These are phyloP conservation scores for Corella eumyota DNA, from an alignment of 23 tunicate species.

Conservation along the genomic window DNA sequence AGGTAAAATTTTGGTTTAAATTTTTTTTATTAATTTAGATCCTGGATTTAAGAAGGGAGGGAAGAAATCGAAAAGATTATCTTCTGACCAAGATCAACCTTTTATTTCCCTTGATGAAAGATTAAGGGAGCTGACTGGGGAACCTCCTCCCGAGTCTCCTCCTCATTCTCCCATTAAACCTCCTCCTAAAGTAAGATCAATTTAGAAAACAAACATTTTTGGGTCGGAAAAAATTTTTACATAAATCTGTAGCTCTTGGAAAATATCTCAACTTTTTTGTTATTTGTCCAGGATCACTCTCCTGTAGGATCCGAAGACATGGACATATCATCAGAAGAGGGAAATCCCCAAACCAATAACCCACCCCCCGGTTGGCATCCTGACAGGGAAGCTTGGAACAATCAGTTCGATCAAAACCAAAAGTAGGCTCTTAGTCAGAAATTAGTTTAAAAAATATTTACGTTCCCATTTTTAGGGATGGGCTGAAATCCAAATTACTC, in stretches of 20 bases:
- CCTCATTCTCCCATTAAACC: slow-evolving; percentile 13
- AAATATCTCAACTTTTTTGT: neutral
- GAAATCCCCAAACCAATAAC: neutral
- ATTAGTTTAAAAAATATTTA: too few species aligned
- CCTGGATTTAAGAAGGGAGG: neutral
- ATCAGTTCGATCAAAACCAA: too few species aligned
- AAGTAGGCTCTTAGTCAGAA: too few species aligned
- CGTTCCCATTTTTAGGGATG: too few species aligned
- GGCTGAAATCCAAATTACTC: too few species aligned
- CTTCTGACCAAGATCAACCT: slow-evolving; percentile 32
- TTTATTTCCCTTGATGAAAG: slow-evolving; percentile 71
- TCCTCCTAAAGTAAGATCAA: too few species aligned
- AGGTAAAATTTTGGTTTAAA: too few species aligned
- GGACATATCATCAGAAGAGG: slow-evolving; percentile 79
- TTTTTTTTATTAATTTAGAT: too few species aligned
- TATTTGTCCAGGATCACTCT: neutral
- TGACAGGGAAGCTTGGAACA: too few species aligned
- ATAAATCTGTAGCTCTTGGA: neutral
- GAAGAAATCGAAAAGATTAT: slow-evolving; percentile 10
- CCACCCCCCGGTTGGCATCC: slow-evolving; percentile 7
- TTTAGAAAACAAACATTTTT: too few species aligned
- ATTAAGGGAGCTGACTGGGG: slow-evolving; percentile 70
- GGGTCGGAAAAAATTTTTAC: neutral
- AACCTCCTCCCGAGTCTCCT: slow-evolving; percentile 26
- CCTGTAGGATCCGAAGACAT: slow-evolving; percentile 41